These are phyloP conservation scores for Chinchilla lanigera DNA, from an alignment of 2,113 vertebrate species.

Conservation along the genomic window DNA sequence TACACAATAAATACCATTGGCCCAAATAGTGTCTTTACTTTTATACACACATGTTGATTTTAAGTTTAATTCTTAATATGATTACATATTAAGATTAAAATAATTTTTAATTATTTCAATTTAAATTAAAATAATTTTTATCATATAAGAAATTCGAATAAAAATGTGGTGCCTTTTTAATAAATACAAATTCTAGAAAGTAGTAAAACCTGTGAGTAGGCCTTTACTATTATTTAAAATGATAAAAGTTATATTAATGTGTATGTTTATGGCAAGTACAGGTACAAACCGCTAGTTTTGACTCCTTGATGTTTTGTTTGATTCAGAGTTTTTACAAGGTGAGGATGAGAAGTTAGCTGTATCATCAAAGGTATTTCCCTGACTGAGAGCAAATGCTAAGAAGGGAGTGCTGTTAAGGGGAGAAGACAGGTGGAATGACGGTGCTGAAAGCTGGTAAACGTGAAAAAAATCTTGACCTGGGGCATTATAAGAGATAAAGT, in stretches of 20 bases:
- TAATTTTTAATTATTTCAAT: too few species aligned
- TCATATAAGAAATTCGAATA: not conserved
- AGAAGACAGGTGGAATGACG: not conserved
- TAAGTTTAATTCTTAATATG: not conserved
- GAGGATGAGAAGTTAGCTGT: not conserved
- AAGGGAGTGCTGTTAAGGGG: not conserved
- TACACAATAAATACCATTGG: not conserved
- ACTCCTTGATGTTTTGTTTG: not conserved
- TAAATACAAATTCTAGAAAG: conserved; percentile 2
- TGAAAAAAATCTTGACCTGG: not conserved
- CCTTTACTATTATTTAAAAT: not conserved
- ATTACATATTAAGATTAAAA: too few species aligned
- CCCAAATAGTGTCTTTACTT: not conserved
- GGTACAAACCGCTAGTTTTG: not conserved
- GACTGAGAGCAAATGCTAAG: not conserved
- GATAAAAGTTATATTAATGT: not conserved
- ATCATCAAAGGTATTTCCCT: not conserved
- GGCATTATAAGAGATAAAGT: not conserved
- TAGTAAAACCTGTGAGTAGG: not conserved
- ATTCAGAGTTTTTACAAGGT: not conserved
- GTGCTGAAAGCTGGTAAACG: not conserved
- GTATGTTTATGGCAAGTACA: not conserved
- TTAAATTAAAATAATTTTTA: not conserved
- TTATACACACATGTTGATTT: not conserved
- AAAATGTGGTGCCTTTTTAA: not conserved